Percentiles rank a stretch among this genome's conserved stretches.
These are phyloP conservation scores for Molossus molossus DNA, from an alignment of 2,797 vertebrate genomes.

Conservation along the genomic window DNA sequence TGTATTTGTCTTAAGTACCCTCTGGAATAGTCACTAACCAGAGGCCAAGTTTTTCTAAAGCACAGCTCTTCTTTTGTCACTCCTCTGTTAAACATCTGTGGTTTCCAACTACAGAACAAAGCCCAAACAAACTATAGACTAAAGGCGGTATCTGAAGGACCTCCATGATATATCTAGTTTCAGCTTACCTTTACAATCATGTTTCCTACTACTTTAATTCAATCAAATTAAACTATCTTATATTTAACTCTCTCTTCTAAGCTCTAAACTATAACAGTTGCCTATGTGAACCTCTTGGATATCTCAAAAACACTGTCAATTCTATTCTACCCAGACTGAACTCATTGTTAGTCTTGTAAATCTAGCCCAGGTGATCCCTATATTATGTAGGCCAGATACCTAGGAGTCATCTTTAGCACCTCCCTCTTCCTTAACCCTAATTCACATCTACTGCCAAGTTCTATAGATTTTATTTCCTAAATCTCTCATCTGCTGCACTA, in stretches of 20 bases:
- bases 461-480: constrained; percentile 11
- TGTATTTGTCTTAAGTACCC: neutral
- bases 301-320: constrained; percentile 61
- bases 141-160: neutral
- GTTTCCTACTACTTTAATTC: constrained; percentile 19
- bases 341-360: constrained; percentile 13
- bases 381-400: constrained; percentile 5
- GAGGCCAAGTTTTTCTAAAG: constrained; percentile 18
- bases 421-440: constrained; percentile 22
- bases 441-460: constrained; percentile 43
- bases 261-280: neutral
- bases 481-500: neutral
- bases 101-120: constrained; percentile 45
- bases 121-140: constrained; percentile 45
- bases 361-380: neutral
- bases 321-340: constrained; percentile 14
- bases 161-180: neutral
- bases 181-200: neutral
- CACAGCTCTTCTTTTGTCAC: constrained; percentile 2
- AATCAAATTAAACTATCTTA: constrained; percentile 17
- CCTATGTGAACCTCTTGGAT: neutral
- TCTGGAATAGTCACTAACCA: neutral
- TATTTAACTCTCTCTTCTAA: constrained; percentile 31
- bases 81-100: constrained; percentile 5
- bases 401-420: constrained; percentile 39